Conservation (phyloP, 2,797 vertebrate species). For the Anolis apletophallus region DNA sequence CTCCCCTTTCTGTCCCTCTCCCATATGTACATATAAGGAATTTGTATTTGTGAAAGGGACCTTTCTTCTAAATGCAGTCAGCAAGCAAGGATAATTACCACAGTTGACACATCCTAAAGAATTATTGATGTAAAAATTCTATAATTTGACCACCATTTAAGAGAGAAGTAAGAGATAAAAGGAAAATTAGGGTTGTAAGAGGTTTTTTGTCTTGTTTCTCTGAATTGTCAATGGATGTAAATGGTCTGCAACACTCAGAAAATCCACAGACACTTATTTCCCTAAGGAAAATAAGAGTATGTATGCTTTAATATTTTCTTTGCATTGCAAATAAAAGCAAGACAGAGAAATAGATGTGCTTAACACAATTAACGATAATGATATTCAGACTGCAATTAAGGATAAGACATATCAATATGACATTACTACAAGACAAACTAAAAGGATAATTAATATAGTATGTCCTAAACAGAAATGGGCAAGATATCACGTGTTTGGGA, state of each 20-base stretch:
- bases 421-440: background rate
- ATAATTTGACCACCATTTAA: slow-evolving; percentile 63
- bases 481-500: background rate
- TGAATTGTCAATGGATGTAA: slow-evolving; percentile 59
- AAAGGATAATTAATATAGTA: background rate
- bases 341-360: background rate
- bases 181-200: background rate
- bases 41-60: slow-evolving; percentile 54
- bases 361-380: background rate
- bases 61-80: slow-evolving; percentile 66
- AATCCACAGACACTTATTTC: slow-evolving; percentile 35
- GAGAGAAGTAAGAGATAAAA: slow-evolving; percentile 48
- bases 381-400: background rate
- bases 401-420: background rate
- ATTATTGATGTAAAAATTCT: slow-evolving; percentile 66
- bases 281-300: background rate
- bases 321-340: slow-evolving; percentile 28
- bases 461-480: background rate
- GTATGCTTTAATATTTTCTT: background rate
- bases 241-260: slow-evolving; percentile 41
- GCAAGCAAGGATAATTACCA: slow-evolving; percentile 62
- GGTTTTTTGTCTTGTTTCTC: slow-evolving; percentile 36
- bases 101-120: slow-evolving; percentile 54
- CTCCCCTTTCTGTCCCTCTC: background rate
- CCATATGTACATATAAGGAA: slow-evolving; percentile 38